Conservation (phyloP, 1,140 invertebrate genomes). For the Pseudomyrmex cubaensis region DNA sequence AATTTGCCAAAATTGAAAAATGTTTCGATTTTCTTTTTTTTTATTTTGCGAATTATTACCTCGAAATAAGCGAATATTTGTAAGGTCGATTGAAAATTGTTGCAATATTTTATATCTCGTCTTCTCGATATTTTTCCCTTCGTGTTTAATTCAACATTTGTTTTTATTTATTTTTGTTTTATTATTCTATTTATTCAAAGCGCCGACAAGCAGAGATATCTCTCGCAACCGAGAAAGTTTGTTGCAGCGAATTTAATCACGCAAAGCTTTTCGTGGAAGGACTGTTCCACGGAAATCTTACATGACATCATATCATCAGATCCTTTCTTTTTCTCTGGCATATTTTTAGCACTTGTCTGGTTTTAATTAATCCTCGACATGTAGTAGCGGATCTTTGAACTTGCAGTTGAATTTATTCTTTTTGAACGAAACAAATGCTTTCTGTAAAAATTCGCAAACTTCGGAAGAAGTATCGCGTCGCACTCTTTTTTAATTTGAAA, state of each 20-base stretch:
- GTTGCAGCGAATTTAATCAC: constrained; percentile 59
- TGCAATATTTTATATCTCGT: too few relatives aligned
- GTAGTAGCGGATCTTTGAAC: constrained; percentile 5
- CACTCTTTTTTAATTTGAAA: not conserved
- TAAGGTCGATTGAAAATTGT: constrained; percentile 6
- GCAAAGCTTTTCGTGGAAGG: constrained; percentile 59
- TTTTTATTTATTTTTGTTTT: not conserved
- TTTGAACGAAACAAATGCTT: not conserved
- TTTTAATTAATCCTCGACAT: constrained; percentile 44
- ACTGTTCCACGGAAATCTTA: constrained; percentile 44
- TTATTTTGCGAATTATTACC: constrained; percentile 20
- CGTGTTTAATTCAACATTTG: not conserved
- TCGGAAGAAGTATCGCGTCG: not conserved
- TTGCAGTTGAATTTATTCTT: constrained; percentile 15
- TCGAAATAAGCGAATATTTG: not conserved
- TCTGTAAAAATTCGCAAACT: not conserved
- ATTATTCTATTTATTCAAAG: constrained; percentile 21
- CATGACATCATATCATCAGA: constrained; percentile 32
- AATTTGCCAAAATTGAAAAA: constrained; percentile 23
- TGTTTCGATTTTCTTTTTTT: not conserved
- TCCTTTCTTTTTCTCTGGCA: constrained; percentile 29
- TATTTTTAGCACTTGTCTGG: constrained; percentile 7
- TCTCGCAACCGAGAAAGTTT: constrained; percentile 39
- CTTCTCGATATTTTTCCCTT: too few relatives aligned
- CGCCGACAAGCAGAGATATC: constrained; percentile 38